phyloP scores from a whole-genome alignment of 2,113 vertebrate species.

The Trogon surrucura region DNA sequence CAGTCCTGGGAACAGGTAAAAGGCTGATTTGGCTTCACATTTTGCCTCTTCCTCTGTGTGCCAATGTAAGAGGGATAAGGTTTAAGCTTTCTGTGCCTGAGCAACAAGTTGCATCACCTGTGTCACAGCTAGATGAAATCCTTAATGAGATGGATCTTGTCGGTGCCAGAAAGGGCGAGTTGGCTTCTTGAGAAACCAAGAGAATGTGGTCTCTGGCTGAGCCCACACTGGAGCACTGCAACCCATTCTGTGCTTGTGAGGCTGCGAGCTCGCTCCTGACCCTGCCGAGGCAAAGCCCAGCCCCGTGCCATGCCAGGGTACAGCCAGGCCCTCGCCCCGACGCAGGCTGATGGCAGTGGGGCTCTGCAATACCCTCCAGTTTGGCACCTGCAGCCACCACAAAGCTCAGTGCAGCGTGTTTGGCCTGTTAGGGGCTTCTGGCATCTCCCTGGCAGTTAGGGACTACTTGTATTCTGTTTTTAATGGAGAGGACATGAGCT shows the following conservation, averaged over 20 bases:
- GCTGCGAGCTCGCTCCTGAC: not conserved
- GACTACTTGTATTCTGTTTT: not conserved
- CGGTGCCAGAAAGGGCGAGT: not conserved
- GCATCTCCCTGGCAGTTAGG: not conserved
- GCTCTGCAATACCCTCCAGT: not conserved
- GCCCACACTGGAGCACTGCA: accelerated
- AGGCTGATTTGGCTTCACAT: not conserved
- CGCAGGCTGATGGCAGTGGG: accelerated
- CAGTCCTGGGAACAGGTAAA: not conserved
- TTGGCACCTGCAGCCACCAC: not conserved
- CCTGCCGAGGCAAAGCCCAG: accelerated
- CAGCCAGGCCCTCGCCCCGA: accelerated
- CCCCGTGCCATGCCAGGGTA: too few species aligned
- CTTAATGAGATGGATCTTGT: accelerated
- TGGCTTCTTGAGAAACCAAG: accelerated
- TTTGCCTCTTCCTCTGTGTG: not conserved
- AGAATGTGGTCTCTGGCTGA: accelerated
- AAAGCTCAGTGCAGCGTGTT: accelerated
- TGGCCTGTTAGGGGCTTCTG: accelerated
- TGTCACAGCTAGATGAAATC: not conserved
- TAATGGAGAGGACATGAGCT: not conserved
- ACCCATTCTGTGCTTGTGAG: accelerated
- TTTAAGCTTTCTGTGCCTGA: accelerated
- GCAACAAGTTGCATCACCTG: not conserved
- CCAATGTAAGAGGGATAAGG: accelerated